Evolutionary conservation across 2,113 vertebrate genomes (phyloP), one percentile per base, ranked within the genome.

Genomic region (Barbus barbus): DNA sequence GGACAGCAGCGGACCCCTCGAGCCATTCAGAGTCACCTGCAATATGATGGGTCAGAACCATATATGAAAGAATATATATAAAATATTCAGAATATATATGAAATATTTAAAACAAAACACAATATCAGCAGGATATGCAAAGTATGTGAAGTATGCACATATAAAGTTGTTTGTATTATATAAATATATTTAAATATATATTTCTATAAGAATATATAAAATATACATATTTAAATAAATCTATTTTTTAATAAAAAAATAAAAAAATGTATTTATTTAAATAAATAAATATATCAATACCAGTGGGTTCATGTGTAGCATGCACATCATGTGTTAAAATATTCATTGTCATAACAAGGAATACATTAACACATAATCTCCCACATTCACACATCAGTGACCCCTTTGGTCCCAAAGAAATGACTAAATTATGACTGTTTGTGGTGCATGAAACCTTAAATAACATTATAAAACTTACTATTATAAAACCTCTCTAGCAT

Each of bases 21-120:
- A 94, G 82, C 96, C 97, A 67, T 94, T 99, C 92, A 96, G 93
- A 90, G 97, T 98, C 88, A 95, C 89, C 91, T 99, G 98, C 94
- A 95, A 97, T 90, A 97, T 98, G 95, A 96, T 96, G 93, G 98
- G 98, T 99, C 92, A 95, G 88, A 12, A 73, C 2, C n/a, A 56
- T 58, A n/a, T 20, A n/a, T n/a, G n/a, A n/a, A 58, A 51, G 48
- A 51, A 63, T 31, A 63, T 63, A 31, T 63, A 28, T 63, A 28
- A 67, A 36, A 9, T 69, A 7, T 22, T 16, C 46, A 1, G 46
- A 48, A 4, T 33, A 67, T 48, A 67, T 3, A 67, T 16, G 0
- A 48, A 48, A 48, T 48, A 48, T 48, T 48, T 48, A 16, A 48
- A 48, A 14, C 13, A 48, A 14, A 33, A 31, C 13, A 24, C n/a